Evolutionary conservation across 1,140 invertebrate genomes (phyloP).

Genomic region (Tetraneura akinire): DNA sequence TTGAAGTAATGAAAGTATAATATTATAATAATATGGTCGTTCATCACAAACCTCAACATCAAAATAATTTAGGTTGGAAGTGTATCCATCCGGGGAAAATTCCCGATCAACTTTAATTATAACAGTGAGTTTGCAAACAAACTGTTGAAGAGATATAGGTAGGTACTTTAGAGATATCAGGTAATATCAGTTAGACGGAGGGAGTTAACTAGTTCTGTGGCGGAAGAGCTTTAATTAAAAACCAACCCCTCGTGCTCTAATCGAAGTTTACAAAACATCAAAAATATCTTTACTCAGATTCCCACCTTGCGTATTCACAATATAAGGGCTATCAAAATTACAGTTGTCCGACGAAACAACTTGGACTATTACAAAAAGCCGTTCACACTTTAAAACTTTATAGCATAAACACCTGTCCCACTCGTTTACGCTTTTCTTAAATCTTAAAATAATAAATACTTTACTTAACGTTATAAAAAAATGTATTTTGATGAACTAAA

Average conservation of each 20-base stretch:
- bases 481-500: no score
- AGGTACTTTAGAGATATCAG: constrained; percentile 11
- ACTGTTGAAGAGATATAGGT: constrained; percentile 22
- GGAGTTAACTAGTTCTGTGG: background rate
- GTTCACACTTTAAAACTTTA: constrained; percentile 2
- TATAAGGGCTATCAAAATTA: constrained; percentile 1
- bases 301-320: background rate
- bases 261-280: constrained; percentile 41
- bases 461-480: no score
- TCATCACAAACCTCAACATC: constrained; percentile 8
- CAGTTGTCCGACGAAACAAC: constrained; percentile 2
- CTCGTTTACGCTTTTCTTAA: background rate
- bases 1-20: background rate
- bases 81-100: constrained; percentile 5
- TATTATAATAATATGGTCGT: constrained; percentile 21
- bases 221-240: constrained; percentile 44
- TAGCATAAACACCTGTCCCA: background rate
- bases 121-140: constrained; percentile 20
- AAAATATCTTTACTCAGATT: constrained; percentile 42
- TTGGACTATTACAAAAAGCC: constrained; percentile 8
- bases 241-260: constrained; percentile 22
- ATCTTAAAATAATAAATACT: no score
- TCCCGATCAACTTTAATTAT: constrained; percentile 44
- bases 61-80: background rate
- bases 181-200: background rate